Percentiles rank a stretch among this genome's conserved stretches.
Evolutionary conservation across 2,888 invertebrate genomes (phyloP).

Genomic region (Iselma pallidipennis): DNA sequence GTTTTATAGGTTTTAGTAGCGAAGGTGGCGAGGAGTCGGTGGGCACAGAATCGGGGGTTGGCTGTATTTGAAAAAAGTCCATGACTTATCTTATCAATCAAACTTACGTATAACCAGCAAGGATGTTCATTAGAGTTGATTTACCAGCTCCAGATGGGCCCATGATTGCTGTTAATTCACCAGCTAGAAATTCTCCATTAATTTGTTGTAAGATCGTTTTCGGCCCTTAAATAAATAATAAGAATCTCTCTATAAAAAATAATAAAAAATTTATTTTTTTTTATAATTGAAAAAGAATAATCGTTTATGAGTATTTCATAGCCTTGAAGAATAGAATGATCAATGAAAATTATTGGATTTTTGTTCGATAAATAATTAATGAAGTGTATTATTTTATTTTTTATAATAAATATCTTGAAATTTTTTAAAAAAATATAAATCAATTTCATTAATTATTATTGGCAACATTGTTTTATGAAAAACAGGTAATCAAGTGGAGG

Average conservation of each 20-base stretch:
- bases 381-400: too few species aligned
- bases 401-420: too few species aligned
- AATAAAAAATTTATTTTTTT: not conserved
- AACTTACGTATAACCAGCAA: conserved; percentile 87
- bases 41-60: not conserved
- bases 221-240: conserved; percentile 49
- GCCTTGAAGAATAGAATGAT: not conserved
- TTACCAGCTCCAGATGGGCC: conserved; percentile 92
- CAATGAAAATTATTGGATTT: too few species aligned
- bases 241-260: not conserved
- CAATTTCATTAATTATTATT: too few species aligned
- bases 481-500: not conserved
- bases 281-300: not conserved
- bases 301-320: not conserved
- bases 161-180: conserved; percentile 82
- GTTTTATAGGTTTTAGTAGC: not conserved
- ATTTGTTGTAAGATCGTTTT: conserved; percentile 53
- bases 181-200: conserved; percentile 71
- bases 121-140: conserved; percentile 84
- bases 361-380: too few species aligned
- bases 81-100: not conserved
- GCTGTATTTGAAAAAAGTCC: not conserved
- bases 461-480: not conserved
- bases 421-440: too few species aligned
- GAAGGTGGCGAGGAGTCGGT: not conserved